Percentiles rank a stretch among this genome's conserved stretches.
These are phyloP conservation scores for Cremastobaeus sp. DNA, from an alignment of 2,888 invertebrate genomes.

Conservation along the genomic window DNA sequence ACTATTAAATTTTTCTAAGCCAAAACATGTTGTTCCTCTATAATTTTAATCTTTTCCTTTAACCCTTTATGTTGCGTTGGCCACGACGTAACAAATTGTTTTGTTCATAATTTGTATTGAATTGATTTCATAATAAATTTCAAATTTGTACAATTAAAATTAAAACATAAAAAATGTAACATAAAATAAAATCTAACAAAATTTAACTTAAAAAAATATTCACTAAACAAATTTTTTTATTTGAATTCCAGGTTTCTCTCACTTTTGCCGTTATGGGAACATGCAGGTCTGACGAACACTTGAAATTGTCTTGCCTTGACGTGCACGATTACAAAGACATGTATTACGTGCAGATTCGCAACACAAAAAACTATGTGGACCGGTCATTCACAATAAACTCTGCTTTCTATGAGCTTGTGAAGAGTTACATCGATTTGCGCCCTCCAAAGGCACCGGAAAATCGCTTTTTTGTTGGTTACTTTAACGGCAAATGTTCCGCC, in stretches of 20 bases:
- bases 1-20: no score
- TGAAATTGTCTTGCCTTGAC: background rate
- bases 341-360: background rate
- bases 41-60: no score
- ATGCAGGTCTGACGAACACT: background rate
- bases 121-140: no score
- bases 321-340: constrained; percentile 2
- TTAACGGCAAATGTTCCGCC: background rate
- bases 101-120: no score
- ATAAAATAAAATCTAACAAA: constrained; percentile 6
- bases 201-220: constrained; percentile 5
- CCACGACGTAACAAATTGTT: no score
- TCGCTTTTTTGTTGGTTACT: constrained; percentile 5
- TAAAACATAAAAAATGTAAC: no score
- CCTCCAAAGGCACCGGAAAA: background rate
- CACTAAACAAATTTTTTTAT: constrained; percentile 2
- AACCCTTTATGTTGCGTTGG: no score
- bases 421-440: constrained; percentile 2
- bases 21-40: no score
- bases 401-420: constrained; percentile 1
- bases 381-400: constrained; percentile 8
- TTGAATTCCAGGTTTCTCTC: background rate
- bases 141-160: no score
- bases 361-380: constrained; percentile 2
- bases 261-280: constrained; percentile 2